A percentile compares a stretch with the other conserved stretches of the same genome.
Evolutionary conservation across 2,113 vertebrate species (phyloP).

Genomic region (Notiomystis cincta): DNA sequence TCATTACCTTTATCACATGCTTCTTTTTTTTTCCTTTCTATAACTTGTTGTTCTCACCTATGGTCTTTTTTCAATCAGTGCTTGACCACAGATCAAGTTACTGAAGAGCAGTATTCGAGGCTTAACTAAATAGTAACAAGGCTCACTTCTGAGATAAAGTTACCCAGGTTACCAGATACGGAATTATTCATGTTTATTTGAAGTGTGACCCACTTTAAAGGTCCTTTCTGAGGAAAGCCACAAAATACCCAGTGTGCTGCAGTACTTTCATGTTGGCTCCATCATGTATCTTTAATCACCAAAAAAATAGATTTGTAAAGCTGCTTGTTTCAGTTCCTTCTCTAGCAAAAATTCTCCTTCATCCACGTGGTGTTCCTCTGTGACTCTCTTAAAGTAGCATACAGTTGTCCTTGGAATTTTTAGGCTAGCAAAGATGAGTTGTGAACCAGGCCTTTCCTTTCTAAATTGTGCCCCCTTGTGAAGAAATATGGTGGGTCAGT

Average conservation of each 20-base stretch:
- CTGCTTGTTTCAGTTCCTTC: background rate
- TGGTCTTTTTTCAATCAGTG: background rate
- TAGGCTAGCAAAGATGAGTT: background rate
- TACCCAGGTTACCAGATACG: background rate
- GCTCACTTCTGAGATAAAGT: background rate
- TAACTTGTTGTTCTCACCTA: background rate
- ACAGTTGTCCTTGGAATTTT: background rate
- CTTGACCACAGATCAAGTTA: background rate
- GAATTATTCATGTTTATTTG: background rate
- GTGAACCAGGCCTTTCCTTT: background rate
- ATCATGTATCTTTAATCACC: background rate
- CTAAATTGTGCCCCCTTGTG: slow-evolving; percentile 19
- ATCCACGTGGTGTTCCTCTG: background rate
- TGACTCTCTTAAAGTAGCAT: background rate
- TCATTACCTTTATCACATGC: background rate
- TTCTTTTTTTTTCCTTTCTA: background rate
- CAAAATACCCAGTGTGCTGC: background rate
- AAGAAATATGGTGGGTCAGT: background rate
- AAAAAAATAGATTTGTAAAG: background rate
- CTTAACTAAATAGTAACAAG: background rate
- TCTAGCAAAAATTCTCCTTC: background rate
- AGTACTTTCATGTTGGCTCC: background rate
- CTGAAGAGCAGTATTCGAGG: background rate
- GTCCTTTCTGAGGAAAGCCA: background rate
- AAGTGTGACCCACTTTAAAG: background rate